Evolutionary conservation across 2,888 invertebrate genomes (phyloP), one percentile per base, ranked within the genome.

Genomic region (Orchesella flavescens): DNA sequence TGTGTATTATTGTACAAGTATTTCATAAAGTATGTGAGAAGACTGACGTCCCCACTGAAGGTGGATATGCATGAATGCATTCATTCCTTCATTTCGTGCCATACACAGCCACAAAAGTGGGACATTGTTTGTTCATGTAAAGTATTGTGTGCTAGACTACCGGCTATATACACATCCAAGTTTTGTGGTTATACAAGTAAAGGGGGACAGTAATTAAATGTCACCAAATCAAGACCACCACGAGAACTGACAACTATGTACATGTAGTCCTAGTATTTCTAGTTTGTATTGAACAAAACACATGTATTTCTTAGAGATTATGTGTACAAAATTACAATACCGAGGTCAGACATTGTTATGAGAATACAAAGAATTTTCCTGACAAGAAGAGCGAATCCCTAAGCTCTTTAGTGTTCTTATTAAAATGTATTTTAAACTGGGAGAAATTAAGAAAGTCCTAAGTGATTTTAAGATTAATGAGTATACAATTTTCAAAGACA

Each of bases 201-300:
- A 65, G 46, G 19, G 24, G 24, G 68, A 57, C 55, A 76, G 76
- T 46, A 66, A 76, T 76, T 76, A 76, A 76, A 76, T 76, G 68
- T 76, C 76, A 76, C 68, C 76, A 68, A 76, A 68, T 68, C 76
- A 76, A 68, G 75, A 63, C 24, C 65, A 63, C 55, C 63, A 19
- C 53, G 61, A 68, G 55, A 19, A 19, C 55, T 65, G 43, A 66
- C 65, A 65, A 21, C 43, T 49, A 71, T 66, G 17, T 61, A 23
- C 7, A 23, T 61, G 23, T 23, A 23, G 10, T 12, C 23, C 15
- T 61, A n/a, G n/a, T n/a, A n/a, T 13, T 21, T 0, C 23, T 15
- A 9, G 24, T 2, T 34, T 34, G 34, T 34, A 34, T 34, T 34
- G 2, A 34, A 34, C n/a, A n/a, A n/a, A n/a, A n/a, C n/a, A 34